Percentiles rank a stretch among this genome's conserved stretches.
Evolutionary conservation across 2,113 vertebrate genomes (phyloP).

Genomic region (Chloebia gouldiae): DNA sequence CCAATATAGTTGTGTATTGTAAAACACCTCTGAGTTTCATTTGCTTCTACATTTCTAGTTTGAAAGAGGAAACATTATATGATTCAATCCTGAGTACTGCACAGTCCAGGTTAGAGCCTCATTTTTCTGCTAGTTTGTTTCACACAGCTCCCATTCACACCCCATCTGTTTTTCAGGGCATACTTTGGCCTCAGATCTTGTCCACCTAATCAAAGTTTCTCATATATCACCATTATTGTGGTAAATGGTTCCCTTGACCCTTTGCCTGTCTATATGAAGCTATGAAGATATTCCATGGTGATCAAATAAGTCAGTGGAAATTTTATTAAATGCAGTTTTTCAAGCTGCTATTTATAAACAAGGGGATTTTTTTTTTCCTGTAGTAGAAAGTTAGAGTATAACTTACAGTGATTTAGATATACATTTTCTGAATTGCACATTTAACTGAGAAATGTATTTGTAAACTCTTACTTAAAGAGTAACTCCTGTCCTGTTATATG

Average conservation of each 20-base stretch:
- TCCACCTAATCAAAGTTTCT: background rate
- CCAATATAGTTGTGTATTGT: background rate
- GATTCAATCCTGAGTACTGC: background rate
- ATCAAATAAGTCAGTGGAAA: conserved; percentile 27
- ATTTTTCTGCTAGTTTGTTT: background rate
- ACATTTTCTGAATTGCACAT: background rate
- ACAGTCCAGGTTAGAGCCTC: background rate
- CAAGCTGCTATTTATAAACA: conserved; percentile 59
- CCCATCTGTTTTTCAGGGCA: background rate
- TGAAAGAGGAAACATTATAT: background rate
- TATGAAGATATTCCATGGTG: conserved; percentile 26
- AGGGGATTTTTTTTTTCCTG: conserved; percentile 2
- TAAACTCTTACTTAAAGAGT: background rate
- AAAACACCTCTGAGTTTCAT: background rate
- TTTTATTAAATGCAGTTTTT: conserved; percentile 63
- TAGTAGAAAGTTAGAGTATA: conserved; percentile 24
- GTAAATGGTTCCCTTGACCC: conserved; percentile 56
- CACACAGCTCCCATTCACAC: background rate
- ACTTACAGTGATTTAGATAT: conserved; percentile 27
- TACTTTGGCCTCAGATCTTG: background rate
- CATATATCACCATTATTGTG: conserved; percentile 33
- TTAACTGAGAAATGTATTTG: background rate
- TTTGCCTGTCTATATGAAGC: conserved; percentile 57
- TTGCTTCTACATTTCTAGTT: background rate
- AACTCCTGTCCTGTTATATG: background rate